Base-by-base conservation (phyloP, 2,113 vertebrate genomes). In the Chionis minor region DNA sequence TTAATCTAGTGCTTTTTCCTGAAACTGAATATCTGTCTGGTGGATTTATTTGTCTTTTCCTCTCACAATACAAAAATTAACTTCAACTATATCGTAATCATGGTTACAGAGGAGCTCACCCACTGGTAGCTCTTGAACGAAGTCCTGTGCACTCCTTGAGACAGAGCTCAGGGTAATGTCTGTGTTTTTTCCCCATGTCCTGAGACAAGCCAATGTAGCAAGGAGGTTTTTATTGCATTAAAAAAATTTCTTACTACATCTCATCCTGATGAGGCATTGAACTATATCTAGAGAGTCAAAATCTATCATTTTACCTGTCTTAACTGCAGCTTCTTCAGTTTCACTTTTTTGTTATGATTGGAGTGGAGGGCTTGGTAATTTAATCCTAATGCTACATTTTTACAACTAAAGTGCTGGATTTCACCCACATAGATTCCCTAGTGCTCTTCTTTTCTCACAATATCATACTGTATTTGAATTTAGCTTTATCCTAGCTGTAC, bases 151-250 rank as follows among this genome's bases (percentile, higher is more conserved):
- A 47, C 12, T 15, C 11, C 52, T 56, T 9, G 2, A 82, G 66
- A 52, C 6, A 0, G 1, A 80, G 33, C 45, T 86, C 22, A 51
- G 12, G 16, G 32, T 22, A 40, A 63, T 4, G 0, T 33, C 42
- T 70, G 10, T 9, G 0, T 3, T 70, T 88, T 42, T 40, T 58
- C 6, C 12, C 30, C 23, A 77, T 12, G 8, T 44, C 83, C 73
- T 87, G 58, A 91, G 63, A 66, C 19, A 70, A 51, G 10, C 2
- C 74, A 24, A 91, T 45, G 9, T n/a, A 87, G 13, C 20, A 84
- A 85, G 21, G 14, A 77, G 11, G 0, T 63, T 63, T 70, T 63
- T 51, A 69, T 30, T 47, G 14, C 12, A 67, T 62, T 52, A 32
- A 67, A 30, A 33, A 59, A 35, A 23, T 6, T 0, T 63, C 22